Percentiles rank a stretch among this genome's conserved stretches.
These are phyloP conservation scores for Lycodopsis pacificus DNA, from an alignment of 2,797 vertebrate species.

Conservation along the genomic window DNA sequence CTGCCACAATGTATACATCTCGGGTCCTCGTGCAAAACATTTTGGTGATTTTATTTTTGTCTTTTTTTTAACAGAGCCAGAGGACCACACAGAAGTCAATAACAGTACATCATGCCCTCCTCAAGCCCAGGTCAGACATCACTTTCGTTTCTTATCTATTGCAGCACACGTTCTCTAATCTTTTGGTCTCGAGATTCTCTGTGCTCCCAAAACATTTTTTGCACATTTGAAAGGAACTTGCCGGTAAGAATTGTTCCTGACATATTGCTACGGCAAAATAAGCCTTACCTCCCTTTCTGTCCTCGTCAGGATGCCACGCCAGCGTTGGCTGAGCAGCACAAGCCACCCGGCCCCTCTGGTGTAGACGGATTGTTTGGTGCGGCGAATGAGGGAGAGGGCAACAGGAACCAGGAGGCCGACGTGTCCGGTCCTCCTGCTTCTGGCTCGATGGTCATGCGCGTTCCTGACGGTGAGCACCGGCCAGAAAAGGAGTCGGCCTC, in stretches of 20 bases:
- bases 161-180: neutral
- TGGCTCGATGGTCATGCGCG: slow-evolving; percentile 70
- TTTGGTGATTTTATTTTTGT: slow-evolving; percentile 28
- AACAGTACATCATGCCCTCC: slow-evolving; percentile 77
- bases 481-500: slow-evolving; percentile 72
- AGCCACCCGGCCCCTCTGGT: slow-evolving; percentile 72
- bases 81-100: slow-evolving; percentile 80
- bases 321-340: slow-evolving; percentile 73
- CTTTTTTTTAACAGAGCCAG: slow-evolving; percentile 74
- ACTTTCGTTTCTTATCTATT: neutral
- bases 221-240: slow-evolving; percentile 4
- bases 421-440: slow-evolving; percentile 75
- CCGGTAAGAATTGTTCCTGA: slow-evolving; percentile 9
- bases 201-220: slow-evolving; percentile 1
- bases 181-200: neutral
- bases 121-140: slow-evolving; percentile 77
- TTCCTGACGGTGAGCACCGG: slow-evolving; percentile 56
- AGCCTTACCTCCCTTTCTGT: slow-evolving; percentile 39
- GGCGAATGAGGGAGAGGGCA: slow-evolving; percentile 63
- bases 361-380: slow-evolving; percentile 68
- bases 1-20: neutral
- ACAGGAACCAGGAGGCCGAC: slow-evolving; percentile 76
- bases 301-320: slow-evolving; percentile 75
- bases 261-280: slow-evolving; percentile 2
- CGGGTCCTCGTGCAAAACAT: neutral